Percentiles rank a stretch among this genome's conserved stretches.
These are phyloP conservation scores for Trichonephila clavata DNA, from an alignment of 1,140 invertebrate species.

Conservation along the genomic window DNA sequence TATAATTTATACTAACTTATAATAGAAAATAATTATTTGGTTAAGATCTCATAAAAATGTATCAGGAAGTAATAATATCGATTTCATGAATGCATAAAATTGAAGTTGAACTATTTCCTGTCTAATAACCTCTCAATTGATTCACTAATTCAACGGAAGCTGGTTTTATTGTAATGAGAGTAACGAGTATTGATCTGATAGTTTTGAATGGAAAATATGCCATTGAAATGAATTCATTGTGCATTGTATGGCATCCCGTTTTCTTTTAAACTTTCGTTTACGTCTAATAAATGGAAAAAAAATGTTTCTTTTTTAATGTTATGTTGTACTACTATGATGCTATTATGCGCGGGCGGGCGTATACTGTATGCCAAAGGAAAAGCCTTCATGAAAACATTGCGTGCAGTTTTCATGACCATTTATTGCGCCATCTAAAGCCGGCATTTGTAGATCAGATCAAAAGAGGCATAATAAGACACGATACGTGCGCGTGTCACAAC, in stretches of 20 bases:
- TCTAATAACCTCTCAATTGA: neutral
- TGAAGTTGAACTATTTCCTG: neutral
- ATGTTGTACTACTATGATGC: conserved; percentile 25
- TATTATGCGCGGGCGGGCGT: conserved; percentile 7
- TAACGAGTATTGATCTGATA: neutral
- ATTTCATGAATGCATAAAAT: neutral
- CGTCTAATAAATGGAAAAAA: neutral
- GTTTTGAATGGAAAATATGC: neutral
- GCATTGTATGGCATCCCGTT: neutral
- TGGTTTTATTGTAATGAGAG: neutral
- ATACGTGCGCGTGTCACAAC: conserved; percentile 47
- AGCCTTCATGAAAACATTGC: conserved; percentile 23
- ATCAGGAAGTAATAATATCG: too few relatives aligned
- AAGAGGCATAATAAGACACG: conserved; percentile 31
- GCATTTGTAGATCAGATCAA: conserved; percentile 56
- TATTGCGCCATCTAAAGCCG: conserved; percentile 32
- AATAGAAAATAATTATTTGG: too few relatives aligned
- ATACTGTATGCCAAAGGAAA: neutral
- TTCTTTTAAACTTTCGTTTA: conserved; percentile 11
- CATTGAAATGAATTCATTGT: conserved; percentile 4
- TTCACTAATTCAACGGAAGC: neutral
- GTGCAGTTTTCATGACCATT: conserved; percentile 40
- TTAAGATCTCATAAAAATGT: too few relatives aligned
- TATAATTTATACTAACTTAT: too few relatives aligned
- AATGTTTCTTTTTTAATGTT: conserved; percentile 6